Percentiles rank a stretch among this genome's conserved stretches.
These are phyloP conservation scores for Notothenia rossii DNA, from an alignment of 2,113 vertebrate species.

Conservation along the genomic window DNA sequence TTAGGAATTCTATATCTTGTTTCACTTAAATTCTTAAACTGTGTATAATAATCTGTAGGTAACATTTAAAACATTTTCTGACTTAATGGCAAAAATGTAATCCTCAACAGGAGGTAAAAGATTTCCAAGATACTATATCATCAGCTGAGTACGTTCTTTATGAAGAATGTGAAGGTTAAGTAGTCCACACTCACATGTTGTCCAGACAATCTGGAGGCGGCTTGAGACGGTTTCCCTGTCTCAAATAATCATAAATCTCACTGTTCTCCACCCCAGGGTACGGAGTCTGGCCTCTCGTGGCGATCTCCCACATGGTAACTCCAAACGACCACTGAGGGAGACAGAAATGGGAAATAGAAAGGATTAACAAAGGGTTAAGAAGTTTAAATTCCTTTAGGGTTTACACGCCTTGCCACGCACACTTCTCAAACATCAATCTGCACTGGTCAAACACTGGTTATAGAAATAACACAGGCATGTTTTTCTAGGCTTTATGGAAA, in stretches of 20 bases:
- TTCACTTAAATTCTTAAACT: too few relatives aligned
- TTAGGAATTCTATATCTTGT: too few relatives aligned
- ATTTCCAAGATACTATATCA: neutral
- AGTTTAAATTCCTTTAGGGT: slow-evolving; percentile 4
- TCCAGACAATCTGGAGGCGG: slow-evolving; percentile 94
- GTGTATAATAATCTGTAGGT: neutral
- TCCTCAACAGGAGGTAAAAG: neutral
- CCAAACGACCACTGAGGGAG: slow-evolving; percentile 91
- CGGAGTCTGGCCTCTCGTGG: slow-evolving; percentile 92
- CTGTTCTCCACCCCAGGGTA: slow-evolving; percentile 95
- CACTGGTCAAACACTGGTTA: neutral
- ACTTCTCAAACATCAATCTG: slow-evolving; percentile 11
- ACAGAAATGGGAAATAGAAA: neutral
- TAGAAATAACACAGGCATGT: slow-evolving; percentile 15
- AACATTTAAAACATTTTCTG: neutral
- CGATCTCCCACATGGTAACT: slow-evolving; percentile 97
- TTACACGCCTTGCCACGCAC: slow-evolving; percentile 18
- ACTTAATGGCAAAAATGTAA: neutral
- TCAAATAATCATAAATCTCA: slow-evolving; percentile 94
- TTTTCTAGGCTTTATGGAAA: slow-evolving; percentile 20
- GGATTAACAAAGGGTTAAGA: neutral
- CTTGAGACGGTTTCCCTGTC: slow-evolving; percentile 93
- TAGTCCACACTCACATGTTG: slow-evolving; percentile 85
- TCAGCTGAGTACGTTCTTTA: slow-evolving; percentile 13
- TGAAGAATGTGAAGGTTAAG: neutral